Conservation (phyloP, 2,888 invertebrate species). For the Seira ritae region DNA sequence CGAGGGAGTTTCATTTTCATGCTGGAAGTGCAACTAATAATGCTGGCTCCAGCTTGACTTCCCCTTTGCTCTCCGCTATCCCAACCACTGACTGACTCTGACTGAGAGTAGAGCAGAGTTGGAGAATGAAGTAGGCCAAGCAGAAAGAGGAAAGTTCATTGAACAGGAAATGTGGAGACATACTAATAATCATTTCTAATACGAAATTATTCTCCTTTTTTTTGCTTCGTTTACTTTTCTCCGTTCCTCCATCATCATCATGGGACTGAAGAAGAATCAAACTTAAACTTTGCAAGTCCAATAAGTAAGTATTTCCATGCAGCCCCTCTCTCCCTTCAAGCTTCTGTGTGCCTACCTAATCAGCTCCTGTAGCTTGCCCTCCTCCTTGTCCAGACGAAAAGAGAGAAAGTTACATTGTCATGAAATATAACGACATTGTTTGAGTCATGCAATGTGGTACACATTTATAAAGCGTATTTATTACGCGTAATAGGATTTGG, state of each 20-base stretch:
- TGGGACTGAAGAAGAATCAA: too few relatives aligned
- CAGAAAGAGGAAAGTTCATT: conserved; percentile 51
- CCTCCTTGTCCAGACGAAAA: too few relatives aligned
- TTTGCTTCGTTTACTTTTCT: conserved; percentile 12
- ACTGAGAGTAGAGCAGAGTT: not conserved
- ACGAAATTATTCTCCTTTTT: conserved; percentile 41
- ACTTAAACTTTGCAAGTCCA: too few relatives aligned
- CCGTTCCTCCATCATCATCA: too few relatives aligned
- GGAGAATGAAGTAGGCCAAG: conserved; percentile 43
- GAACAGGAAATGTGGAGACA: conserved; percentile 62
- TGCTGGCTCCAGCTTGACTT: conserved; percentile 2
- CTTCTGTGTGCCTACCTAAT: too few relatives aligned
- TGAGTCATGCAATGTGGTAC: not conserved
- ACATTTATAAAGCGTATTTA: not conserved
- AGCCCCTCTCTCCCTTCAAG: too few relatives aligned
- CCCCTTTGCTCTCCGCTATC: not conserved
- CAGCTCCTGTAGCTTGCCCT: too few relatives aligned
- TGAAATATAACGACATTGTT: too few relatives aligned
- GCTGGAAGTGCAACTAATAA: not conserved
- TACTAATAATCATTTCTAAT: conserved; percentile 49
- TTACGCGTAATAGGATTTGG: conserved; percentile 3
- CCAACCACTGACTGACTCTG: too few relatives aligned
- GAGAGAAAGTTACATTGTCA: too few relatives aligned
- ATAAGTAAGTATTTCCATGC: too few relatives aligned
- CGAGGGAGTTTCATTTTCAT: conserved; percentile 8